Conservation (phyloP, 2,113 vertebrate species). For the Poicephalus meyeri region DNA sequence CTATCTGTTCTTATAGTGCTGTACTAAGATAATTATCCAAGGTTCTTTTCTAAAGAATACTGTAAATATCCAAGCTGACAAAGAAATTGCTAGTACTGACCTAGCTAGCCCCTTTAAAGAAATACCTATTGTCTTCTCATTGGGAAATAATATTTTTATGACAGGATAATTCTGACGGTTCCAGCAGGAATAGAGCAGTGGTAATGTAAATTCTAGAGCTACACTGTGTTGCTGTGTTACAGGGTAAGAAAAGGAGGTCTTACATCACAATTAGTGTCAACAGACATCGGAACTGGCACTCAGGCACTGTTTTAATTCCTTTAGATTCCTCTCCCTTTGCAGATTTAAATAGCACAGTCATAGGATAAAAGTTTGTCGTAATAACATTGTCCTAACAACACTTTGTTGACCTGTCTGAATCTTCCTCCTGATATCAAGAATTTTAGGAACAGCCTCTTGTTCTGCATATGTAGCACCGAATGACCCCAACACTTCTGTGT, state of each 20-base stretch:
- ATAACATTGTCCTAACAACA: background rate
- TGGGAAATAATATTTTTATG: background rate
- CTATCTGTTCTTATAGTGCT: background rate
- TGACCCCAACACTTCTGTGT: background rate
- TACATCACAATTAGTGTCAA: background rate
- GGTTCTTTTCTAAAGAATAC: background rate
- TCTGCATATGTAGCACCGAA: background rate
- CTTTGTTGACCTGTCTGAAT: background rate
- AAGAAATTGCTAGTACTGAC: background rate
- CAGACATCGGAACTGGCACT: background rate
- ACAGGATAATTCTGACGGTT: background rate
- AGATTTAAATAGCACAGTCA: background rate
- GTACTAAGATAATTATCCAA: background rate
- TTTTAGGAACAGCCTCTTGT: background rate
- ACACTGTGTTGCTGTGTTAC: rapidly evolving
- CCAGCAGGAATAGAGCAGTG: background rate
- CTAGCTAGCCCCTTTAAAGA: background rate
- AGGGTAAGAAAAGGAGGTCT: background rate
- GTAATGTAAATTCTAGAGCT: background rate
- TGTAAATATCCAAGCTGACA: background rate
- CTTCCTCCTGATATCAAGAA: background rate
- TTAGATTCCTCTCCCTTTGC: background rate
- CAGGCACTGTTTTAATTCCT: background rate
- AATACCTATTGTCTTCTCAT: background rate
- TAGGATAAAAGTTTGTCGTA: background rate